A percentile compares a stretch with the other conserved stretches of the same genome.
Conservation (phyloP, 2,888 invertebrate species). For the Parochlus steinenii region DNA sequence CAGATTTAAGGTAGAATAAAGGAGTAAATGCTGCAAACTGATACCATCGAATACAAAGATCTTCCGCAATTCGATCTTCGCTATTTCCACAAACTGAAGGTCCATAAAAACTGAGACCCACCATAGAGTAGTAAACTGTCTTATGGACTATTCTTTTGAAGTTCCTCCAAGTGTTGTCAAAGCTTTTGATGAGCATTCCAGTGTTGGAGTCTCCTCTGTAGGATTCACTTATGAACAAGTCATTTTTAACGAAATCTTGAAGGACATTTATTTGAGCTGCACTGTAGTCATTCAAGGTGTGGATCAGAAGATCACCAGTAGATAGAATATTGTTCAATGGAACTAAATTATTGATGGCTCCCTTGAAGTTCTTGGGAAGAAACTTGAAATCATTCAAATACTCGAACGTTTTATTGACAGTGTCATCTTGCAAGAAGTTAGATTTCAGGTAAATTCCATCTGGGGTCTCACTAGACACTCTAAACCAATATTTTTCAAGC, state of each 20-base stretch:
- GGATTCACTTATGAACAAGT: constrained; percentile 7
- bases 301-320: constrained; percentile 1
- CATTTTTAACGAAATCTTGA: constrained; percentile 3
- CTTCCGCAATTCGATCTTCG: constrained; percentile 6
- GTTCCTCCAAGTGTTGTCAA: constrained; percentile 10
- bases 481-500: background rate
- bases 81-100: constrained; percentile 9
- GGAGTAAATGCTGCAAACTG: constrained; percentile 12
- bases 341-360: constrained; percentile 1
- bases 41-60: constrained; percentile 13
- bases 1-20: constrained; percentile 7
- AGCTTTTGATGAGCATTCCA: constrained; percentile 7
- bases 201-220: constrained; percentile 1
- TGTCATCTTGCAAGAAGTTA: background rate
- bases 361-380: constrained; percentile 6
- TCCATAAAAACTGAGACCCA: constrained; percentile 10
- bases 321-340: constrained; percentile 11
- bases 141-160: constrained; percentile 6
- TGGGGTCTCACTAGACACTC: background rate
- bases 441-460: constrained; percentile 1
- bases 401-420: constrained; percentile 1
- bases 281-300: constrained; percentile 10
- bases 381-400: constrained; percentile 4
- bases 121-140: constrained; percentile 10
- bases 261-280: constrained; percentile 7